phyloP scores from a whole-genome alignment of 2,797 vertebrate species.

The Scyliorhinus canicula region DNA sequence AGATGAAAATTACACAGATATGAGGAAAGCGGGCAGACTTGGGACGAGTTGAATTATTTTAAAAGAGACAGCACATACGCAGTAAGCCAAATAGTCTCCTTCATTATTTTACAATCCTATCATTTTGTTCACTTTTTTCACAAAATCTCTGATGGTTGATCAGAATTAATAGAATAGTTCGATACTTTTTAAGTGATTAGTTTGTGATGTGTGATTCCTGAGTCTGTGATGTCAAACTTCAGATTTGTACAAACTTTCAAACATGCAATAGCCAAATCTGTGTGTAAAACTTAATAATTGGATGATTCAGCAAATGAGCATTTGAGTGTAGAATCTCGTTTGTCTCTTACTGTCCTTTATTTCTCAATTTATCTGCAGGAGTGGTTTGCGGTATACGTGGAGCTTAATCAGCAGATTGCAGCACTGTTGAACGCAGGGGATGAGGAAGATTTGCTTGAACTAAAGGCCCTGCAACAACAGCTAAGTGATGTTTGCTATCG shows the following conservation, averaged over 20 bases:
- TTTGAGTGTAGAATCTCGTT: not conserved
- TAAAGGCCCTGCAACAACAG: constrained; percentile 88
- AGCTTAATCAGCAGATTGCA: constrained; percentile 96
- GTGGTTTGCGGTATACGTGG: constrained; percentile 98
- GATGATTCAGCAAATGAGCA: not conserved
- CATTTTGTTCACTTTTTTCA: not conserved
- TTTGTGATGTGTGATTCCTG: not conserved
- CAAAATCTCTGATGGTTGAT: not conserved
- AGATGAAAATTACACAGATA: not conserved
- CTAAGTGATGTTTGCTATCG: constrained; percentile 95
- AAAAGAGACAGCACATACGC: not conserved
- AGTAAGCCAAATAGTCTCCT: not conserved
- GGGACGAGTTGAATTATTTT: not conserved
- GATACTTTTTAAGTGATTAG: not conserved
- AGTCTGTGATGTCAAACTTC: not conserved
- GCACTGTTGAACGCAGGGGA: constrained; percentile 83
- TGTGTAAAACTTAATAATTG: not conserved
- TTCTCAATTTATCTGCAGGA: constrained; percentile 61
- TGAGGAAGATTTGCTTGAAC: constrained; percentile 85
- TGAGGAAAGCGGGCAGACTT: not conserved
- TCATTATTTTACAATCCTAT: not conserved
- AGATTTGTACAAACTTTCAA: not conserved
- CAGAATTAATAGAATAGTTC: not conserved
- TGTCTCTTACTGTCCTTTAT: not conserved
- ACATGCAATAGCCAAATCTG: not conserved